A percentile compares a stretch with the other conserved stretches of the same genome.
Conservation (phyloP, 1,140 invertebrate species). For the Rhynchophorus ferrugineus region DNA sequence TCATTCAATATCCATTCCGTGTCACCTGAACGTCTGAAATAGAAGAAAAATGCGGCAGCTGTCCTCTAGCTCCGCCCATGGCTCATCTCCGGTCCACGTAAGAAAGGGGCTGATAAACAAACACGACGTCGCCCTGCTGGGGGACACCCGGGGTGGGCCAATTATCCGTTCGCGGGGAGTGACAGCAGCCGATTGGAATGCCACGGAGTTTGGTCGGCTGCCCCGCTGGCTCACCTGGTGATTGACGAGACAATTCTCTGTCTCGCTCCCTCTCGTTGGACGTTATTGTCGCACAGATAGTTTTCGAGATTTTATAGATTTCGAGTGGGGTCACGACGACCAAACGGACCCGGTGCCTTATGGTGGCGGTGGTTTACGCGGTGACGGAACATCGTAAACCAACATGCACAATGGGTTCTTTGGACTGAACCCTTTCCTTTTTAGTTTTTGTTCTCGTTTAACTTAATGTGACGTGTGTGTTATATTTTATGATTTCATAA, state of each 20-base stretch:
- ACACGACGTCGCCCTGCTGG: slow-evolving; percentile 32
- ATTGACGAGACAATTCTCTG: slow-evolving; percentile 35
- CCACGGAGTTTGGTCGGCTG: slow-evolving; percentile 29
- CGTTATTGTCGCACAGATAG: slow-evolving; percentile 16
- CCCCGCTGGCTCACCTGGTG: slow-evolving; percentile 25
- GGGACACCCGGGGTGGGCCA: slow-evolving; percentile 41
- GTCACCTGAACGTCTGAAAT: no score
- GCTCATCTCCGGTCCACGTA: slow-evolving; percentile 10
- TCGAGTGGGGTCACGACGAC: not conserved
- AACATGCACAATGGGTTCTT: no score
- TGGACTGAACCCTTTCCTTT: no score
- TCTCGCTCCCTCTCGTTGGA: slow-evolving; percentile 10
- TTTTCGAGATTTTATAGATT: slow-evolving; percentile 17
- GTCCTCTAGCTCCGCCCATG: slow-evolving; percentile 16
- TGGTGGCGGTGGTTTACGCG: not conserved
- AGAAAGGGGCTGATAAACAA: slow-evolving; percentile 34
- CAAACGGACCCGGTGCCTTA: not conserved
- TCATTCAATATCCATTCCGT: no score
- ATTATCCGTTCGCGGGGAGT: slow-evolving; percentile 42
- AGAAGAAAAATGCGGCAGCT: no score
- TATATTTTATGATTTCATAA: no score
- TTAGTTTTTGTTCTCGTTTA: no score
- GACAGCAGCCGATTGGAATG: slow-evolving; percentile 41
- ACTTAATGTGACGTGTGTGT: no score
- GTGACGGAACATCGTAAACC: no score